Evolutionary conservation across 2,113 vertebrate species (phyloP).

Genomic region (Neomonachus schauinslandi): DNA sequence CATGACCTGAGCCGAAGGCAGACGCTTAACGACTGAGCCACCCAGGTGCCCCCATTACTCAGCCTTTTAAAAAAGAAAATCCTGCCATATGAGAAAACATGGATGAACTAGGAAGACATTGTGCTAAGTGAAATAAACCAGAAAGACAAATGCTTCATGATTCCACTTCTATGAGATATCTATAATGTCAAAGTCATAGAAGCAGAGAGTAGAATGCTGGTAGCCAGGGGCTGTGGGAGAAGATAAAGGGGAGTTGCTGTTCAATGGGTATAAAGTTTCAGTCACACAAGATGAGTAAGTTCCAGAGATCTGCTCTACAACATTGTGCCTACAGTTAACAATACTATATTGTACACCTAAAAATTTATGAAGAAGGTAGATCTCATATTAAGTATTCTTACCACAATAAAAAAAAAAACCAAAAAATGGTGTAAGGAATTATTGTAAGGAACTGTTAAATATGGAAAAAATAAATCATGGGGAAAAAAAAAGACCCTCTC

Average conservation of each 20-base stretch:
- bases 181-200: not conserved
- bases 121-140: not conserved
- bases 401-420: too few relatives aligned
- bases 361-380: not conserved
- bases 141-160: not conserved
- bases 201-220: not conserved
- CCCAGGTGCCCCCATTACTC: not conserved
- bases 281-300: not conserved
- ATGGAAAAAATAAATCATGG: too few relatives aligned
- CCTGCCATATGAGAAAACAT: not conserved
- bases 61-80: not conserved
- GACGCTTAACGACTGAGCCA: too few relatives aligned
- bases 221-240: not conserved
- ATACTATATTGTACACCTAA: not conserved
- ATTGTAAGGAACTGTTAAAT: too few relatives aligned
- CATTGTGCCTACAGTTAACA: not conserved
- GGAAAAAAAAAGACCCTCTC: not conserved
- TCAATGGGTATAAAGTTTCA: not conserved
- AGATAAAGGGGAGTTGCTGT: not conserved
- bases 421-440: too few relatives aligned
- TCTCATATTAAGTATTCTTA: not conserved
- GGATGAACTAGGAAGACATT: not conserved
- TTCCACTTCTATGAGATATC: not conserved
- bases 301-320: not conserved
- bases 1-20: too few relatives aligned